These are phyloP conservation scores for Bubo bubo DNA, from an alignment of 2,113 vertebrate genomes.

Conservation along the genomic window DNA sequence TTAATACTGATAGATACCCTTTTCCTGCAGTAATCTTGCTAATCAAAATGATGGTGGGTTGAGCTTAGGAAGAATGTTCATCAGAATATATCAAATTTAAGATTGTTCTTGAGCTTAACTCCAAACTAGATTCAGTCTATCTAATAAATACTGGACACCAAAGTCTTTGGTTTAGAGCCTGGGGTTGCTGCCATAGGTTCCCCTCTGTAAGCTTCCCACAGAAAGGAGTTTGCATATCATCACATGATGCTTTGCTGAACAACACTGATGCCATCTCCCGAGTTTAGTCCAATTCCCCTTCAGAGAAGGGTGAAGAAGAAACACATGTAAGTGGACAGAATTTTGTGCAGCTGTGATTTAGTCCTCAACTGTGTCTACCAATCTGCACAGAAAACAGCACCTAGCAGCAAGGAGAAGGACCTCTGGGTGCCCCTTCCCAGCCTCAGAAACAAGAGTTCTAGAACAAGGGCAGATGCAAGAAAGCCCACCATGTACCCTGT, in stretches of 20 bases:
- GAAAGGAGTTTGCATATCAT: background rate
- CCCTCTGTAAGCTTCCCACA: background rate
- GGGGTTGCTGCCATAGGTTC: no score
- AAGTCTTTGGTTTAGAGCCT: background rate
- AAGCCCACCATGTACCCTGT: fast-evolving
- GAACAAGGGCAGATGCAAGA: background rate
- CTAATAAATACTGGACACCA: background rate
- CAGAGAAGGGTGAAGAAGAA: background rate
- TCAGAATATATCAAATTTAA: background rate
- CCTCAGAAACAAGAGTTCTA: background rate
- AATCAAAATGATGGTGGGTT: background rate
- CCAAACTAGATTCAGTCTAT: background rate
- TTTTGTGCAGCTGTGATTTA: background rate
- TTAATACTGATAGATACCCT: background rate
- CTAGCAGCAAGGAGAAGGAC: background rate
- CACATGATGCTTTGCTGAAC: background rate
- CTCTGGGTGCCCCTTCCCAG: background rate
- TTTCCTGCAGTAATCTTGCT: background rate
- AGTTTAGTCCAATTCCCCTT: background rate
- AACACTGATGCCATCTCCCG: no score
- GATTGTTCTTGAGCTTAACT: background rate
- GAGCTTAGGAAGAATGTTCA: background rate
- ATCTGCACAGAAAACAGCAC: background rate
- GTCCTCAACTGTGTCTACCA: background rate
- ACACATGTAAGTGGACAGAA: background rate